Evolutionary conservation across 2,888 invertebrate genomes (phyloP).

Genomic region (Ophion obscuratus): DNA sequence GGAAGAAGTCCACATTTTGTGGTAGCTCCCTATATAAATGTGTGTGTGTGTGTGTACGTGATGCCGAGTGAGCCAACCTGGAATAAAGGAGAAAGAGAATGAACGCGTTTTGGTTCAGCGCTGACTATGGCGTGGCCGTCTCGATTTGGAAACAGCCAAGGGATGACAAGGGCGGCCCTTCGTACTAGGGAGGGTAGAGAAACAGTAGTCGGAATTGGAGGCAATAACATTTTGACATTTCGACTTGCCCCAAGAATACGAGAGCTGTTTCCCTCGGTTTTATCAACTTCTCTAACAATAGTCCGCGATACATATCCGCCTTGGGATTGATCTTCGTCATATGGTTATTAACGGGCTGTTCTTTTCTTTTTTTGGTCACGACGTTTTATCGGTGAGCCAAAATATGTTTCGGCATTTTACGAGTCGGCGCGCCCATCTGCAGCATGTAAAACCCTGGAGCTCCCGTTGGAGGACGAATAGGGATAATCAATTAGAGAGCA

Average conservation of each 20-base stretch:
- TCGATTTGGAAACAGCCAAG: conserved; percentile 61
- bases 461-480: not conserved
- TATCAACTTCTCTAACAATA: conserved; percentile 43
- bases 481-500: no score
- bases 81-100: conserved; percentile 48
- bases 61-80: conserved; percentile 61
- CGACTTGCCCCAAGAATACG: conserved; percentile 39
- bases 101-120: conserved; percentile 49
- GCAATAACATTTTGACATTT: conserved; percentile 65
- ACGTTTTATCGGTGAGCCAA: conserved; percentile 7
- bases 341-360: conserved; percentile 33
- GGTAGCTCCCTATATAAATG: conserved; percentile 20
- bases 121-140: conserved; percentile 54
- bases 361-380: conserved; percentile 1
- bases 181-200: conserved; percentile 34
- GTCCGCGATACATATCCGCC: conserved; percentile 9
- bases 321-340: conserved; percentile 37
- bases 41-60: not conserved
- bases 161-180: conserved; percentile 38
- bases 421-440: not conserved
- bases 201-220: conserved; percentile 57
- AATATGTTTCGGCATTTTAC: conserved; percentile 5
- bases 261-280: conserved; percentile 28
- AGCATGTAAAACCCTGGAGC: not conserved
- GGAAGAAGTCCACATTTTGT: conserved; percentile 44